Evolutionary conservation across 2,888 invertebrate species (phyloP).

Genomic region (Cataglyphis cursor): DNA sequence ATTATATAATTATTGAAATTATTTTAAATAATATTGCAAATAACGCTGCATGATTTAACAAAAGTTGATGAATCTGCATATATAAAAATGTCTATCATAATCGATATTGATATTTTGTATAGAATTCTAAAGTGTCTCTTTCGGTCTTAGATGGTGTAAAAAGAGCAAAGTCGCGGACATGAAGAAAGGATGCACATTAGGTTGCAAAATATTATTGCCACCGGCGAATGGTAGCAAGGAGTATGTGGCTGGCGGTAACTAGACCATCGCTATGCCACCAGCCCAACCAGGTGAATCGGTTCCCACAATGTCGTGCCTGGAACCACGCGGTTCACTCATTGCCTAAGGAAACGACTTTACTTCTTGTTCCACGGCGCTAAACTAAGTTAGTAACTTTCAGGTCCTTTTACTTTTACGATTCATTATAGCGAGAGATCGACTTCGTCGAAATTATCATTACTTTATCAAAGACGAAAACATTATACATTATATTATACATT

Average conservation of each 20-base stretch:
- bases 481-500: neutral
- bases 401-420: conserved; percentile 28
- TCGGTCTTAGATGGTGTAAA: neutral
- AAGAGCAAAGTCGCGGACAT: neutral
- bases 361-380: conserved; percentile 60
- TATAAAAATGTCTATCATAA: neutral
- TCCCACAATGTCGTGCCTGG: conserved; percentile 83
- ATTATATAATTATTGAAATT: neutral
- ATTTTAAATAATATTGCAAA: neutral
- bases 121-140: conserved; percentile 9
- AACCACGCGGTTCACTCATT: conserved; percentile 78
- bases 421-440: conserved; percentile 15
- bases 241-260: conserved; percentile 48
- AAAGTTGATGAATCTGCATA: neutral
- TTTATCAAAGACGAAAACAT: neutral
- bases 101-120: neutral
- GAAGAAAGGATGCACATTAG: conserved; percentile 12
- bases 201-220: conserved; percentile 40
- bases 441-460: neutral
- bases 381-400: conserved; percentile 59
- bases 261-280: conserved; percentile 78
- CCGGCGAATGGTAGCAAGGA: conserved; percentile 15
- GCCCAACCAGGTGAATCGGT: conserved; percentile 80
- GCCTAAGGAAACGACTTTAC: conserved; percentile 75
- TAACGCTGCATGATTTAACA: neutral